Evolutionary conservation across 2,113 vertebrate species (phyloP).

Genomic region (Elaphurus davidianus): DNA sequence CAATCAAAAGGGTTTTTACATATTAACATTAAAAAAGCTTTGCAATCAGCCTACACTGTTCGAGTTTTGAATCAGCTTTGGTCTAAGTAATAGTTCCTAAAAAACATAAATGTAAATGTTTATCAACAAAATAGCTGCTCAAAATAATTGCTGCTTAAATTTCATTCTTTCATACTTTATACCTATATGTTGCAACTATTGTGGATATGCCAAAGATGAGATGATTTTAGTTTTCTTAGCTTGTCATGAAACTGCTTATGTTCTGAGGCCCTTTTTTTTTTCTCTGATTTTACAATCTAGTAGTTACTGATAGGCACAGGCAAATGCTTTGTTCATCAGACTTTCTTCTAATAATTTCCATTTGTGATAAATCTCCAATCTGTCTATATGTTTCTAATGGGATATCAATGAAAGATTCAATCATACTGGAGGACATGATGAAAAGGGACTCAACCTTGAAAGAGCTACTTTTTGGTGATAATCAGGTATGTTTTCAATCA

Average conservation of each 20-base stretch:
- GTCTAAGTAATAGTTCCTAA: constrained; percentile 5
- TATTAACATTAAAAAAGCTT: neutral
- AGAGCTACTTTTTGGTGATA: neutral
- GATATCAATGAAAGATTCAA: neutral
- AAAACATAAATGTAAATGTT: neutral
- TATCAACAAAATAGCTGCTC: neutral
- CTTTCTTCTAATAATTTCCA: neutral
- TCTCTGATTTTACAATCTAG: neutral
- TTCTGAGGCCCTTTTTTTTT: neutral
- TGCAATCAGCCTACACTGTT: neutral
- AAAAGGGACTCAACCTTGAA: neutral
- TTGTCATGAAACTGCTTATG: neutral
- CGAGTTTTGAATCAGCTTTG: constrained; percentile 1
- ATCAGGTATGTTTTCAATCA: constrained; percentile 11
- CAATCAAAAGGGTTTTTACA: neutral
- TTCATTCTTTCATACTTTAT: neutral
- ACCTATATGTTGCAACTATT: neutral
- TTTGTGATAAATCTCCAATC: neutral
- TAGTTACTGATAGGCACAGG: neutral
- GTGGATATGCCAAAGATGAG: neutral
- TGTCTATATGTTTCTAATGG: neutral
- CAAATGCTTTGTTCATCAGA: neutral
- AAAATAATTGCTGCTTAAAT: neutral
- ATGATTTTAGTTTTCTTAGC: neutral
- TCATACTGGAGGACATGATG: neutral